Percentiles rank a stretch among this genome's conserved stretches.
Evolutionary conservation across 2,888 invertebrate genomes (phyloP).

Genomic region (Arge pagana): DNA sequence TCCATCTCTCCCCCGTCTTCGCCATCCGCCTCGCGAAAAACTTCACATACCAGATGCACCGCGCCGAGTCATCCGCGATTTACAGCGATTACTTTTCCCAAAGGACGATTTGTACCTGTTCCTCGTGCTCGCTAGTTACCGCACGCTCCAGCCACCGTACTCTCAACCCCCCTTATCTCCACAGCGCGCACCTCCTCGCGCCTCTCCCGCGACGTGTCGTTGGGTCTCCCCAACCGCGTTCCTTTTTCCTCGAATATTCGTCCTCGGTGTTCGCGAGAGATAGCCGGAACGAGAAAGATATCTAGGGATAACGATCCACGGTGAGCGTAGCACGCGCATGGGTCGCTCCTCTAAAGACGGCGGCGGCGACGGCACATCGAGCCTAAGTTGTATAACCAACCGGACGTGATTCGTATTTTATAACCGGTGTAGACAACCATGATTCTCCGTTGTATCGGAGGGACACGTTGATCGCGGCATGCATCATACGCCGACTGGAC

Average conservation of each 20-base stretch:
- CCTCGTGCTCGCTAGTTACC: conserved; percentile 18
- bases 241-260: too few relatives aligned
- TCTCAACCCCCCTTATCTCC: too few relatives aligned
- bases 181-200: too few relatives aligned
- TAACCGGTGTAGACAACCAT: conserved; percentile 47
- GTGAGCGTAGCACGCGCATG: conserved; percentile 2
- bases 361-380: conserved; percentile 13
- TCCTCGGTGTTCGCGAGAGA: too few relatives aligned
- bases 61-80: conserved; percentile 49
- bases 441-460: conserved; percentile 12
- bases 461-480: neutral
- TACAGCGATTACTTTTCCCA: conserved; percentile 50
- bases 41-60: conserved; percentile 47
- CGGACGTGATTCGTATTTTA: conserved; percentile 40
- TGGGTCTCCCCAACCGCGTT: too few relatives aligned
- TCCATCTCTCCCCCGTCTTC: conserved; percentile 23
- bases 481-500: neutral
- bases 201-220: too few relatives aligned
- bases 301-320: too few relatives aligned
- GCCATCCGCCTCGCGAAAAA: conserved; percentile 35
- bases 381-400: conserved; percentile 7
- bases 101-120: conserved; percentile 52
- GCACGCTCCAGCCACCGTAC: too few relatives aligned
- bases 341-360: conserved; percentile 6
- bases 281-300: too few relatives aligned